Evolutionary conservation across 2,113 vertebrate species (phyloP), one percentile per base, ranked within the genome.

Genomic region (Paralichthys olivaceus): DNA sequence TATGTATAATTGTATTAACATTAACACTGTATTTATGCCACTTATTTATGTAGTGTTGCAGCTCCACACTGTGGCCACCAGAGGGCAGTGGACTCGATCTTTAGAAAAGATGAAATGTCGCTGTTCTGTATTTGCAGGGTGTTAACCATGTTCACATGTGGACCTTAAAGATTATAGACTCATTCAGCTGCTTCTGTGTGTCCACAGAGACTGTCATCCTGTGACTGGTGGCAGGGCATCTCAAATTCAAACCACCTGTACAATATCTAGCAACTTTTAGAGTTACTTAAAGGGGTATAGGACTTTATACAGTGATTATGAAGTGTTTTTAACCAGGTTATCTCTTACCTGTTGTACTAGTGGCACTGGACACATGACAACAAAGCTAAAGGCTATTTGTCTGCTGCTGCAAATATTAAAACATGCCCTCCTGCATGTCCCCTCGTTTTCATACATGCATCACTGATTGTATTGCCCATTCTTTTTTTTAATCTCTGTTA

Each of bases 311-410:
- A 40, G 37, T 40, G 37, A 9, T 40, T 45, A 45, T 45, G 43
- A 43, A 45, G 43, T 4, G 15, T 45, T 45, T 8, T 45, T 17
- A 14, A 45, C 13, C 43, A 45, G 43, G 37, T 40, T 40, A 40
- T 40, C 11, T 12, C 37, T 37, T 32, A 51, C 57, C 37, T 62
- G 80, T 43, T 67, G 6, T 20, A 26, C 54, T 23, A 8, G 70
- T 53, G 66, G 20, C 9, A 29, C 55, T 32, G 37, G 7, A 19
- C 29, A 2, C 17, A 23, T 19, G 6, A n/a, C 7, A 26, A 2
- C 4, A 61, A 1, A 26, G 32, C 55, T 43, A 5, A 45, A 7
- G 20, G 43, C 57, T 32, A 3, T 62, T 49, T 81, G 54, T 17
- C 3, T 29, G 13, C 32, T 45, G 20, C 23, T 22, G 23, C 1